Evolutionary conservation across 2,113 vertebrate species (phyloP), one percentile per base, ranked within the genome.

Genomic region (Tetrao urogallus): DNA sequence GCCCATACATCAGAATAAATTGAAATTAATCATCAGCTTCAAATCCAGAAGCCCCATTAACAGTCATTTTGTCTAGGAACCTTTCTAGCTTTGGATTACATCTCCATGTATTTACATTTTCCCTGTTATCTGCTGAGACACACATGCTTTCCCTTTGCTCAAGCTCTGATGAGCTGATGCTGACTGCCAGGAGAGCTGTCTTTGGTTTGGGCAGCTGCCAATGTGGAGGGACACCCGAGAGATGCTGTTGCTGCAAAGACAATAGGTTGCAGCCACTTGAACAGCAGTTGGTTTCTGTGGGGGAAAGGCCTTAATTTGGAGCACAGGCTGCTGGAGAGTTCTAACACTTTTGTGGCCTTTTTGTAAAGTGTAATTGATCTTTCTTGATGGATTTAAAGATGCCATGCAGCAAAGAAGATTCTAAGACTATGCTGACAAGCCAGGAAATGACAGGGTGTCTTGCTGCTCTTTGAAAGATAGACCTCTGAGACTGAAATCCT

Each of bases 111-210:
- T 81, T 94, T 92, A 79, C 52, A 61, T 85, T 91, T 74, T 75
- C 32, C 30, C 15, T 34, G 10, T 70, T 28, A 45, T 74, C 61
- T 88, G 60, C 24, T 80, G 70, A 88, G 76, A 63, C 10, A 67
- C 72, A 56, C 2, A 86, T 65, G 48, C 13, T 79, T 78, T 88
- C 65, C 38, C 56, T n/a, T n/a, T 64, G 16, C 30, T 86, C 22
- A 70, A 25, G 70, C 40, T 79, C 73, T 70, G 34, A 66, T 34
- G 10, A 90, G 20, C 47, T 86, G 57, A 81, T 83, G 10, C 25
- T 5, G 13, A 69, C 6, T 0, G 2, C 60, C 11, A 9, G 36
- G 42, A 83, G 17, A 86, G 43, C 38, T 0, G 0, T 42, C 60
- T 43, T 81, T 6, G 1, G 7, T 48, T 48, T 89, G 15, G 38